Evolutionary conservation across 2,797 vertebrate genomes (phyloP).

Genomic region (Girardinus metallicus): DNA sequence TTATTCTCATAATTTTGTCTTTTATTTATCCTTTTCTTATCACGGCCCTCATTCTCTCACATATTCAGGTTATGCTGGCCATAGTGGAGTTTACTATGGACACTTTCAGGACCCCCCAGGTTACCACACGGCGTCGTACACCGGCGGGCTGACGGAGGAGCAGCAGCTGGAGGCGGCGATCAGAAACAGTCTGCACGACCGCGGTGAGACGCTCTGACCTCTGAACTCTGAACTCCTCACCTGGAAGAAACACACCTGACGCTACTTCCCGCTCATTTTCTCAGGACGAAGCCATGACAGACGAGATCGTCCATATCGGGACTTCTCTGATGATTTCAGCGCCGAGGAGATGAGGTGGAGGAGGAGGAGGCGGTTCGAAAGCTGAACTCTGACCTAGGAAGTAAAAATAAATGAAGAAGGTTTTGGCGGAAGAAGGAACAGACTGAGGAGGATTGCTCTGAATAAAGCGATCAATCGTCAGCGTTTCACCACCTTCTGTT

Average conservation of each 20-base stretch:
- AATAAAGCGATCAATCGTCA: not conserved
- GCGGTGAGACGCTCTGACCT: slow-evolving; percentile 75
- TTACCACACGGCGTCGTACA: slow-evolving; percentile 63
- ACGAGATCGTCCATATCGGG: slow-evolving; percentile 55
- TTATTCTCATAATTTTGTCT: too few relatives aligned
- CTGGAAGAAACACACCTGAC: not conserved
- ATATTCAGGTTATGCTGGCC: slow-evolving; percentile 57
- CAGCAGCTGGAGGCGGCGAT: slow-evolving; percentile 89
- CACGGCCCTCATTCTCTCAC: too few relatives aligned
- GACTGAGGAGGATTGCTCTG: not conserved
- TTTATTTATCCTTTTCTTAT: too few relatives aligned
- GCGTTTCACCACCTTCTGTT: not conserved
- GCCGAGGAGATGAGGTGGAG: slow-evolving; percentile 70
- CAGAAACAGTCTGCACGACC: slow-evolving; percentile 86
- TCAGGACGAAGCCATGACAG: slow-evolving; percentile 45
- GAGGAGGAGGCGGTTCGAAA: slow-evolving; percentile 76
- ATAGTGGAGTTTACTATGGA: slow-evolving; percentile 12
- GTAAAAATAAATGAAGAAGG: not conserved
- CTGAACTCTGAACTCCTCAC: too few relatives aligned
- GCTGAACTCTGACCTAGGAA: slow-evolving; percentile 32
- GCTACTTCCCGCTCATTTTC: slow-evolving; percentile 9
- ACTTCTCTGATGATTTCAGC: slow-evolving; percentile 47
- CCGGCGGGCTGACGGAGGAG: slow-evolving; percentile 87
- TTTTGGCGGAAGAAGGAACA: not conserved
- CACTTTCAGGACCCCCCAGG: slow-evolving; percentile 19